Percentiles rank a stretch among this genome's conserved stretches.
These are phyloP conservation scores for Syngnathus acus DNA, from an alignment of 2,797 vertebrate genomes.

Conservation along the genomic window DNA sequence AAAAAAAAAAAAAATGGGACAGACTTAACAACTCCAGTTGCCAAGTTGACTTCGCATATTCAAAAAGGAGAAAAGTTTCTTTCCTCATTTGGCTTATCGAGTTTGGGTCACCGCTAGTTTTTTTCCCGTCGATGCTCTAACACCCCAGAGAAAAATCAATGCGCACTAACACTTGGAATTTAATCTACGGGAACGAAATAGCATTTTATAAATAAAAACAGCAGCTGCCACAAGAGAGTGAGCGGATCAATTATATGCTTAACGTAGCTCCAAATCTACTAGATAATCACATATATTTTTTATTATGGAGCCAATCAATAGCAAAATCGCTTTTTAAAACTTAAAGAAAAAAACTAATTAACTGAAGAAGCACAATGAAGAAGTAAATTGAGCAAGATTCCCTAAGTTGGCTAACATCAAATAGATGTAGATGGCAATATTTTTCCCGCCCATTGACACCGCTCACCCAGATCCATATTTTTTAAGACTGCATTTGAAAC, in stretches of 20 bases:
- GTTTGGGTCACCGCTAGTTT: neutral
- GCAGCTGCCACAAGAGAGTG: neutral
- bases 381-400: neutral
- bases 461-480: neutral
- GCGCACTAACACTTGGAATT: neutral
- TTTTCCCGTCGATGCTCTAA: neutral
- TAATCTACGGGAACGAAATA: neutral
- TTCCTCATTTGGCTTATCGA: neutral
- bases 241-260: neutral
- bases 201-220: neutral
- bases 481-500: neutral
- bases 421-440: neutral
- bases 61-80: neutral
- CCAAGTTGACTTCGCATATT: neutral
- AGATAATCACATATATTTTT: neutral
- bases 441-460: neutral
- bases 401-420: neutral
- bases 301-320: neutral
- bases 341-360: neutral
- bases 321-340: neutral
- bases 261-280: neutral
- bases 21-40: neutral
- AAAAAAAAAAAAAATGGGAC: neutral
- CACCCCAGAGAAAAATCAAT: constrained; percentile 17
- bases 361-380: neutral